phyloP scores from a whole-genome alignment of 2,888 invertebrate species.

The Perithous albicinctus region DNA sequence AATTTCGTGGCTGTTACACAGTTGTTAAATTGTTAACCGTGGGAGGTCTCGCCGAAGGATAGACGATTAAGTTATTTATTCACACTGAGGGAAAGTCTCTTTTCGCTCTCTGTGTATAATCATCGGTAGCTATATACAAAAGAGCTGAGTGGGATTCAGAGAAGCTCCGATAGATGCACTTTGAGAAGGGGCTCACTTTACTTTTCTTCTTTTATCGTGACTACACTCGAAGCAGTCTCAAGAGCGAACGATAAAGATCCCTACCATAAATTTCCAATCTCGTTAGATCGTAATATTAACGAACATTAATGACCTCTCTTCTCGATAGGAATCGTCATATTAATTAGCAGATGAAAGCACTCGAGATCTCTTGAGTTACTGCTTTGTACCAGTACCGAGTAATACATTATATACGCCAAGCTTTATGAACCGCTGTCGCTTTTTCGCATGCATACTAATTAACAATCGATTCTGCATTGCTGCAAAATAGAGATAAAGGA shows the following conservation, averaged over 20 bases:
- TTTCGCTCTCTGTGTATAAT: conserved; percentile 32
- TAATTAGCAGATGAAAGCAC: conserved; percentile 54
- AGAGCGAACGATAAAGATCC: conserved; percentile 27
- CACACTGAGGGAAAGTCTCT: conserved; percentile 21
- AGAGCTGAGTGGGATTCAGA: conserved; percentile 1
- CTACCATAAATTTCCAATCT: conserved; percentile 42
- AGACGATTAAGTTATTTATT: conserved; percentile 44
- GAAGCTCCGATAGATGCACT: conserved; percentile 3
- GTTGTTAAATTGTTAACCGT: conserved; percentile 59
- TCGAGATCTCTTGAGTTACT: conserved; percentile 16
- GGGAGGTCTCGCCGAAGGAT: conserved; percentile 56
- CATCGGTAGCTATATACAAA: conserved; percentile 1
- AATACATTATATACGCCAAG: background rate
- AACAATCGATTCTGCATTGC: conserved; percentile 23
- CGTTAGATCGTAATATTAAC: conserved; percentile 40
- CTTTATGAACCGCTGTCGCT: conserved; percentile 5
- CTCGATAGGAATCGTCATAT: conserved; percentile 46
- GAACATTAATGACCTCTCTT: conserved; percentile 36
- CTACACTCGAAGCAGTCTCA: conserved; percentile 28
- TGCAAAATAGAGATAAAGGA: too few species aligned
- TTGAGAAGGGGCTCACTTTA: conserved; percentile 24
- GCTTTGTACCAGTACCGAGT: conserved; percentile 11
- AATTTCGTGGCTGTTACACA: conserved; percentile 3
- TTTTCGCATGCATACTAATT: conserved; percentile 10
- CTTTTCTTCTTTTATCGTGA: background rate